Conservation (phyloP, 2,797 vertebrate genomes). For the Acipenser transmontanus region DNA sequence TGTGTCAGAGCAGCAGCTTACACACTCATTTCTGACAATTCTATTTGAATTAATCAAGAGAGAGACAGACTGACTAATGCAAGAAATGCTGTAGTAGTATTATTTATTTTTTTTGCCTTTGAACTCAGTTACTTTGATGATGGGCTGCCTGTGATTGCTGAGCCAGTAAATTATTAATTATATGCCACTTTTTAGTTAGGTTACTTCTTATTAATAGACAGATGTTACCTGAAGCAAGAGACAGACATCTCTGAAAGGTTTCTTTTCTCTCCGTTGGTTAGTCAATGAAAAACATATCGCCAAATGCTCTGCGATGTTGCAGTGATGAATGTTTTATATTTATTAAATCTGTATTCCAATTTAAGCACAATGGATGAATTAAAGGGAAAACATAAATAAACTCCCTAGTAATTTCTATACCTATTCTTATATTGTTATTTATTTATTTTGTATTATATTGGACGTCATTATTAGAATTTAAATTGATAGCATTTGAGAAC, state of each 20-base stretch:
- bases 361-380: too few species aligned
- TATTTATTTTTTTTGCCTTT: background rate
- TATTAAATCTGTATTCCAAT: too few species aligned
- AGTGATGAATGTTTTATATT: too few species aligned
- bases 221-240: background rate
- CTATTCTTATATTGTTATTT: too few species aligned
- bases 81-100: too few species aligned
- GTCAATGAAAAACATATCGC: too few species aligned
- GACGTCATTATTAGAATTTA: too few species aligned
- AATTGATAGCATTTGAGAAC: too few species aligned
- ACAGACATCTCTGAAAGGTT: background rate
- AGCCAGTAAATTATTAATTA: background rate
- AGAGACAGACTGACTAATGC: background rate
- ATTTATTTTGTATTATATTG: too few species aligned
- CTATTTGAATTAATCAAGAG: background rate
- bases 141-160: background rate
- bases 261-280: background rate
- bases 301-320: too few species aligned
- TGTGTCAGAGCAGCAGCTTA: background rate
- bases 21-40: background rate
- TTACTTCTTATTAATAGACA: background rate
- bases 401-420: too few species aligned
- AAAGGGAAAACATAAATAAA: too few species aligned
- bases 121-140: background rate
- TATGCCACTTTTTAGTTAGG: background rate